Conservation (phyloP, 2,113 vertebrate genomes). For the Orycteropus afer region DNA sequence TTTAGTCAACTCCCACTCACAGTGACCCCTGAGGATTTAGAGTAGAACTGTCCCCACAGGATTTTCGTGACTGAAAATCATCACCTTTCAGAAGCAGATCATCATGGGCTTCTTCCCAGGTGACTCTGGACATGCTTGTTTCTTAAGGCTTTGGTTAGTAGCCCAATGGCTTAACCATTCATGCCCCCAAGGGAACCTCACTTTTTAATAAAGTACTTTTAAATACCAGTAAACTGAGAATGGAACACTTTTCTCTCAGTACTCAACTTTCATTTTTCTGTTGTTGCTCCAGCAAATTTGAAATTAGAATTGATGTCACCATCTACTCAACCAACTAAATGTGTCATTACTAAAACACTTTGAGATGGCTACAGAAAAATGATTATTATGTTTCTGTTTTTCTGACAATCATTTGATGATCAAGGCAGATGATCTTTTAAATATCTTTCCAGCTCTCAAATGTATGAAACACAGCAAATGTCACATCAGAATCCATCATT, state of each 20-base stretch:
- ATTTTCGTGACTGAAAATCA: neutral
- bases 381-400: neutral
- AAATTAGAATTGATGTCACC: slow-evolving; percentile 21
- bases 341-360: neutral
- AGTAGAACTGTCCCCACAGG: neutral
- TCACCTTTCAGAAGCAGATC: neutral
- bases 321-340: slow-evolving; percentile 13
- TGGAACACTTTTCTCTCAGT: neutral
- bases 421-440: neutral
- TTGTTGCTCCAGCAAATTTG: neutral
- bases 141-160: neutral
- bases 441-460: neutral
- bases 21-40: no score
- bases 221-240: neutral
- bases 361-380: neutral
- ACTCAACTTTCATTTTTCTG: neutral
- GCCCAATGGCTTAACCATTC: neutral
- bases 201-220: neutral
- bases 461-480: neutral
- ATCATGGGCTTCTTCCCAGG: neutral
- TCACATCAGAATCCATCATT: neutral
- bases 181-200: neutral
- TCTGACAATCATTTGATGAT: neutral
- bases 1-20: no score
- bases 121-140: neutral